Evolutionary conservation across 1,140 invertebrate species (phyloP), one percentile per base, ranked within the genome.

Genomic region (Saxidomus purpurata): DNA sequence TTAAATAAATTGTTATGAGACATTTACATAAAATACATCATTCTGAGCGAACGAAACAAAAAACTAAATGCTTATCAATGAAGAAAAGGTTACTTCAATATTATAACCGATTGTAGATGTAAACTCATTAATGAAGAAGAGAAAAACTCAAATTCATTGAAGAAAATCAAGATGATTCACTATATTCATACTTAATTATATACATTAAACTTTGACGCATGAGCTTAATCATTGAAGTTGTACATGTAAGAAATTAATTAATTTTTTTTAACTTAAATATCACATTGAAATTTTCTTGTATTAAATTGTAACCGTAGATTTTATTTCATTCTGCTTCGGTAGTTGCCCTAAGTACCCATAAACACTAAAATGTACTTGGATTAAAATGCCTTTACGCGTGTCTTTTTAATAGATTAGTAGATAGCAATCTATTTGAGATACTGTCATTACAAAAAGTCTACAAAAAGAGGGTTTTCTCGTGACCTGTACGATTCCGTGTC

Each of bases 191-290:
- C 36, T 38, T 71, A 71, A 38, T 71, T 38, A 38, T 15, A 8
- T 22, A 38, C 67, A 15, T 67, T 71, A 71, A 71, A 36, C 36
- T 40, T 71, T 71, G 15, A 36, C 31, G 1, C 22, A 38, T 19
- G 6, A 71, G 34, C 36, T 36, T 38, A 36, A 71, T 71, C 67
- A 71, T 38, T 38, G 1, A 2, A 38, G 22, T 47, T 52, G 4
- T 25, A 43, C 71, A 76, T 52, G 74, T 79, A 79, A 79, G 47
- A 79, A 79, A 47, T 49, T 79, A 79, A 79, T 79, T 79, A 28
- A 8, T 76, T 76, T 19, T 76, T 49, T 43, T 67, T 67, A n/a
- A 25, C 25, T 49, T 28, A 34, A 79, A 47, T 79, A 79, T 79
- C 74, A 47, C 17, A 82, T 13, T 59, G 80, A 82, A 82, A 63